phyloP scores from a whole-genome alignment of 1,140 invertebrate species.

The Oscheius sp. region DNA sequence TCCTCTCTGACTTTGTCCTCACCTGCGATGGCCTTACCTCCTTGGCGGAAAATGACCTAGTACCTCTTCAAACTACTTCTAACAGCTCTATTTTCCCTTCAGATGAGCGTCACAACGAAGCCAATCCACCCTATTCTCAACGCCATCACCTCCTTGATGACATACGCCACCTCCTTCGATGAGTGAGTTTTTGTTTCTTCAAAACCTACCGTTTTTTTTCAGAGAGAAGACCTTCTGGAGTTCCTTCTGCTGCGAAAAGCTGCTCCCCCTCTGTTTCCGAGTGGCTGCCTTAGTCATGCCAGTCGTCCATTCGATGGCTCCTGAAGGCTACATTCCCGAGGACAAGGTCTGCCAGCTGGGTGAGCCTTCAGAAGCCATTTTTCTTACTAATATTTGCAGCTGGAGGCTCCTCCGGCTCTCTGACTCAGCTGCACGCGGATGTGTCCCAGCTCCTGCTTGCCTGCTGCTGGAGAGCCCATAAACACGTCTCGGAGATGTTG shows the following conservation, averaged over 20 bases:
- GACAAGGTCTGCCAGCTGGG: conserved; percentile 22
- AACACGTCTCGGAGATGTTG: conserved; percentile 50
- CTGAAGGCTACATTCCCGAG: conserved; percentile 38
- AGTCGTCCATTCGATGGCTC: conserved; percentile 39
- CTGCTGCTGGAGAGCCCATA: conserved; percentile 51
- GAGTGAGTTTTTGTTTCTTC: neutral
- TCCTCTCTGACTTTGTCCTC: no score
- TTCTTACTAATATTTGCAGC: neutral
- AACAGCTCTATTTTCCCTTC: neutral
- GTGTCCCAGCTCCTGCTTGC: conserved; percentile 43
- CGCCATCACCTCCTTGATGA: conserved; percentile 2
- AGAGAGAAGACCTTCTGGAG: neutral
- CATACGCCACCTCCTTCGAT: neutral
- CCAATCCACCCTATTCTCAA: conserved; percentile 18
- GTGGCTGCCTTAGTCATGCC: conserved; percentile 28
- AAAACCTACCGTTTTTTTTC: neutral
- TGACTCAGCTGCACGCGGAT: neutral
- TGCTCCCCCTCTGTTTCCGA: conserved; percentile 20
- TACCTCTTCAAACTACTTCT: neutral
- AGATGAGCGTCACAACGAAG: neutral
- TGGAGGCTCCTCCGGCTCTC: neutral
- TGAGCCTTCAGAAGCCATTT: neutral
- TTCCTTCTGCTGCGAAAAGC: neutral
- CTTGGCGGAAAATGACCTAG: no score
- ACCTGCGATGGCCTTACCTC: no score